Base-by-base conservation (phyloP, 2,888 invertebrate genomes). In the Antheraea yamamai region DNA sequence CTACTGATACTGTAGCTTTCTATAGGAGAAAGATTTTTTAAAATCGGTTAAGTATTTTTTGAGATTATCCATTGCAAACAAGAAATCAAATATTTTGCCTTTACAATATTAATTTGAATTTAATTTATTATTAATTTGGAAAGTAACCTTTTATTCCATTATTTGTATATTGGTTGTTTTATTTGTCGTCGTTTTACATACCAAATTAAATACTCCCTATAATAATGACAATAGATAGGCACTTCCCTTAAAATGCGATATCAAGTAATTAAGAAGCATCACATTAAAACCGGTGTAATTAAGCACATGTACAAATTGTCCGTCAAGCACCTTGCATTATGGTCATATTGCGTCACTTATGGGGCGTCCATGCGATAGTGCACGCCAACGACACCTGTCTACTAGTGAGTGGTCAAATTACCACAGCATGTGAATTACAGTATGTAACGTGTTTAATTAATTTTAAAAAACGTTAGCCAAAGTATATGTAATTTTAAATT, bases 301-400 rank as follows among this genome's bases (percentile, higher is more conserved):
- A 79, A 76, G 78, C 77, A 77, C 55, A 35, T 72, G 71, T 74
- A 76, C 78, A 77, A 80, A 78, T 79, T 75, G 77, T 75, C 75
- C 74, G 74, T 75, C 76, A 76, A 76, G 75, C 78, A 78, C 76
- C 78, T 66, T 66, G 78, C 80, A 77, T 78, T 79, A 75, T 75
- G 75, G 77, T 76, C 80, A 77, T 78, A 75, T 76, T 79, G 80
- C 80, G 77, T 76, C 75, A 73, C 74, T 76, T 73, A 73, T 73
- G 66, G 74, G 76, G 75, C 68, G 73, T 61, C 72, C 76, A 47
- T 51, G 70, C 66, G 55, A 71, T 52, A 52, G 35, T 72, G 70
- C 35, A 73, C 70, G 74, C 35, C 74, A 74, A 51, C 58, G 26
- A 47, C 75, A 75, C 74, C 73, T 75, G 75, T 70, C 74, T 55